Evolutionary conservation across 2,797 vertebrate species (phyloP).

Genomic region (Euphonia xanthogaster): DNA sequence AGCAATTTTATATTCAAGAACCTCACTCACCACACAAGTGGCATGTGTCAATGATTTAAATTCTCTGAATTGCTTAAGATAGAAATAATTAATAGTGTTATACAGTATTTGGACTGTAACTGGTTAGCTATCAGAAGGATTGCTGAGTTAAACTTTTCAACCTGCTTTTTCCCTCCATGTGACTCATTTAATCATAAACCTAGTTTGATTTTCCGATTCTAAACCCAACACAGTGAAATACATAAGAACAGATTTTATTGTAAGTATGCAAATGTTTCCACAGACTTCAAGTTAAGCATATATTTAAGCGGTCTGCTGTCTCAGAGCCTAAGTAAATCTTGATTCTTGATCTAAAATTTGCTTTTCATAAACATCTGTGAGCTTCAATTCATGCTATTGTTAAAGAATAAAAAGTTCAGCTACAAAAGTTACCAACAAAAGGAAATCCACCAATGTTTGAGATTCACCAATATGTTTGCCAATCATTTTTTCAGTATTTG

Average conservation of each 20-base stretch:
- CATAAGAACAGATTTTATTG: not conserved
- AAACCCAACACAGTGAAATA: not conserved
- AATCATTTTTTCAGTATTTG: constrained; percentile 49
- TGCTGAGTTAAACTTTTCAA: not conserved
- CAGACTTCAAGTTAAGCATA: constrained; percentile 20
- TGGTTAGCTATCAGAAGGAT: not conserved
- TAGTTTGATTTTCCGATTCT: not conserved
- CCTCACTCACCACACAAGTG: not conserved
- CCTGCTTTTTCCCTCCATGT: not conserved
- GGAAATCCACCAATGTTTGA: constrained; percentile 23
- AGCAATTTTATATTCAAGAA: not conserved
- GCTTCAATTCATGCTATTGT: not conserved
- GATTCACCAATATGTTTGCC: constrained; percentile 41
- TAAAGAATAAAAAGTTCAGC: constrained; percentile 39
- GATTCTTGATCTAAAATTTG: constrained; percentile 39
- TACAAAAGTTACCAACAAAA: constrained; percentile 34
- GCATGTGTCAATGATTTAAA: not conserved
- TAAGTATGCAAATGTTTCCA: constrained; percentile 39
- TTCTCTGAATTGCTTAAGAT: not conserved
- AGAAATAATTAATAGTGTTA: not conserved
- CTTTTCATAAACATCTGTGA: constrained; percentile 49
- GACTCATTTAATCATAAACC: not conserved
- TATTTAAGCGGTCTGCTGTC: constrained; percentile 13
- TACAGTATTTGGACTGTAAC: not conserved
- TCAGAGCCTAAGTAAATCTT: constrained; percentile 43